Percentiles rank a stretch among this genome's conserved stretches.
These are phyloP conservation scores for Mustela lutreola DNA, from an alignment of 2,113 vertebrate genomes.

Conservation along the genomic window DNA sequence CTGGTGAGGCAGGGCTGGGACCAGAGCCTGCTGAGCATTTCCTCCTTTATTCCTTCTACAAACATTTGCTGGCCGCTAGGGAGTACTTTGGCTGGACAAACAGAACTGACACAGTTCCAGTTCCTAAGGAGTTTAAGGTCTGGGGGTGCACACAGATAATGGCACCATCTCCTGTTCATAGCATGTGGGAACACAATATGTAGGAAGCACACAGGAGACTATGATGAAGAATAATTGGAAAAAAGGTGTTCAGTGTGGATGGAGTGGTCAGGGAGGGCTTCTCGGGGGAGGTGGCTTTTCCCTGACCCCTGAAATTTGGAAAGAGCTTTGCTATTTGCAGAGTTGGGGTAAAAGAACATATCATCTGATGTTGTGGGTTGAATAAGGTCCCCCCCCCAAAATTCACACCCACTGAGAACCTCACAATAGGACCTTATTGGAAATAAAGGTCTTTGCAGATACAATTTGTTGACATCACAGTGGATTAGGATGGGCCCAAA, in stretches of 20 bases:
- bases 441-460: neutral
- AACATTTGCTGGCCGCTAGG: fast-evolving
- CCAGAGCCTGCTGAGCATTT: fast-evolving
- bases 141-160: neutral
- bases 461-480: neutral
- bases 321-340: neutral
- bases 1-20: neutral
- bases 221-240: neutral
- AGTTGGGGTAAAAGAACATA: neutral
- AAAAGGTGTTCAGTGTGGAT: fast-evolving
- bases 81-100: neutral
- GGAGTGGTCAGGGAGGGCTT: neutral
- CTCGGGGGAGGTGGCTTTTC: neutral
- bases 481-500: neutral
- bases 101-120: neutral
- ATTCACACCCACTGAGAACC: neutral
- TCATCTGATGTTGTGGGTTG: neutral
- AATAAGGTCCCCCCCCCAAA: neutral
- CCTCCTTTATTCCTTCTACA: neutral
- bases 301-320: neutral
- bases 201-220: neutral
- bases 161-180: neutral
- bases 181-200: neutral
- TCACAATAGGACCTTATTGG: neutral
- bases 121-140: neutral